phyloP scores from a whole-genome alignment of 1,140 invertebrate species.

The Microplitis mediator region DNA sequence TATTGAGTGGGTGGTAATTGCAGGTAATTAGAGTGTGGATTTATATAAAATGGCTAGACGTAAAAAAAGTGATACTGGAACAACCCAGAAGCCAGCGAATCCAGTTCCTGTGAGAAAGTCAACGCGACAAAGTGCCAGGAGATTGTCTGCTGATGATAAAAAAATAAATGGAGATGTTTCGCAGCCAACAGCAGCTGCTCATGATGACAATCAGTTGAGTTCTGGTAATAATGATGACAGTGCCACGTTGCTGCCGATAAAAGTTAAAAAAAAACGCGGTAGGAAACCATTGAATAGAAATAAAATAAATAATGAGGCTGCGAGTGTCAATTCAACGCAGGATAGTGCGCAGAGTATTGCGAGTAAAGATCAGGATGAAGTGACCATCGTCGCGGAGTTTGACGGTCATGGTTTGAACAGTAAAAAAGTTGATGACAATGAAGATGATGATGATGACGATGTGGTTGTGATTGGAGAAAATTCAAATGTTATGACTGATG shows the following conservation, averaged over 20 bases:
- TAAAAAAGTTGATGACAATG: not conserved
- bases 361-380: not conserved
- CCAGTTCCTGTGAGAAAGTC: not conserved
- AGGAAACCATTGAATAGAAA: not conserved
- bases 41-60: conserved; percentile 13
- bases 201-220: not conserved
- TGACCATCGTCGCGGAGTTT: not conserved
- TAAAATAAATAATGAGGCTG: not conserved
- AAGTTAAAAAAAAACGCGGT: not conserved
- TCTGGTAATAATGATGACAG: not conserved
- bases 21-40: not conserved
- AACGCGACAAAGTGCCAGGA: no score
- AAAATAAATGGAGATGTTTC: conserved; percentile 14
- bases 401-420: not conserved
- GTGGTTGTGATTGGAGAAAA: not conserved
- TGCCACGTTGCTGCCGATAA: not conserved
- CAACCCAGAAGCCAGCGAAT: not conserved
- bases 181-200: not conserved
- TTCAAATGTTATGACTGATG: not conserved
- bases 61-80: conserved; percentile 8
- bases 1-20: not conserved
- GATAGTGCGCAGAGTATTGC: not conserved
- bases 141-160: not conserved
- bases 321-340: no score
- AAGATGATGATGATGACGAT: not conserved